Evolutionary conservation across 1,140 invertebrate species (phyloP).

Genomic region (Eufriesea mexicana): DNA sequence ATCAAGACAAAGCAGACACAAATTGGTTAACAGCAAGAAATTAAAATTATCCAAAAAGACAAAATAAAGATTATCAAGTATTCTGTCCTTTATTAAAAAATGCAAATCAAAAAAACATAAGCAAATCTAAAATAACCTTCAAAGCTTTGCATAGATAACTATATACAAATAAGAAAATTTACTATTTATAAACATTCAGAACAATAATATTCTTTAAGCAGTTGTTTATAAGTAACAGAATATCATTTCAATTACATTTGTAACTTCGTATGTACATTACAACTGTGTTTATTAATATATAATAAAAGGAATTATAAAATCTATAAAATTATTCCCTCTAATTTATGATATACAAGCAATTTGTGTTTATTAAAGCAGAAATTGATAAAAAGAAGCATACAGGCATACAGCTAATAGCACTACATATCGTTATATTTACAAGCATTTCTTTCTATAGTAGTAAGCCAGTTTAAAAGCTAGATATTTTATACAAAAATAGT

Average conservation of each 20-base stretch:
- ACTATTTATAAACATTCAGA: not conserved
- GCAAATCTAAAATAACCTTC: constrained; percentile 22
- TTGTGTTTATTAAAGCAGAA: constrained; percentile 37
- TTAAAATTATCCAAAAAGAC: constrained; percentile 64
- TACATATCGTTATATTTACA: constrained; percentile 25
- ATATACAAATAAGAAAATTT: not conserved
- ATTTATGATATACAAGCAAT: constrained; percentile 7
- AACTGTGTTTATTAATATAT: not conserved
- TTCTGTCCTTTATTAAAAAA: constrained; percentile 34
- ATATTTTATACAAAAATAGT: not conserved
- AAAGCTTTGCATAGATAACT: not conserved
- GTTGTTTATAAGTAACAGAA: not conserved
- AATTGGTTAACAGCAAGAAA: constrained; percentile 73
- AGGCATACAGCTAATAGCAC: constrained; percentile 25
- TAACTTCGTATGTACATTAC: not conserved
- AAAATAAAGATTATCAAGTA: constrained; percentile 57
- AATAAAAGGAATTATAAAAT: not conserved
- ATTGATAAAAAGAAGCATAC: constrained; percentile 32
- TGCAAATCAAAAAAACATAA: constrained; percentile 45
- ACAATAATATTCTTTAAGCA: not conserved
- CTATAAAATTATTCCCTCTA: constrained; percentile 3
- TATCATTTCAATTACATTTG: not conserved
- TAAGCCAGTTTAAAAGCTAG: constrained; percentile 30
- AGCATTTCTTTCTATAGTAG: constrained; percentile 9
- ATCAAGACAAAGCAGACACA: constrained; percentile 73